Evolutionary conservation across 92 coral and sea anemone species (phyloP).

Genomic region (Porites lobata): DNA sequence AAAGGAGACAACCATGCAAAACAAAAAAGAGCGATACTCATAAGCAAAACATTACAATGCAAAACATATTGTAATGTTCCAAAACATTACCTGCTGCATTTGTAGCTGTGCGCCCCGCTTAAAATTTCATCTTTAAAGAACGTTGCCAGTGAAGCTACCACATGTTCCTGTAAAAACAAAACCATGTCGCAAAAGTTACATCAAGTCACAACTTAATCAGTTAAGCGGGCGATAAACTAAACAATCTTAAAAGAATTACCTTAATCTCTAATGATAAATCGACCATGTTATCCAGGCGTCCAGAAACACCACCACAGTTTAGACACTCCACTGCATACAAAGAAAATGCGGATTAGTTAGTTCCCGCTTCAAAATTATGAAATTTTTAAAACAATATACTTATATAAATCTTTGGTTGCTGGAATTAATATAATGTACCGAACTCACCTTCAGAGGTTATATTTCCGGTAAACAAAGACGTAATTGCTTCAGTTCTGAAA

Average conservation of each 20-base stretch:
- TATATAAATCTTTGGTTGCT: too few relatives aligned
- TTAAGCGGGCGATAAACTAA: neutral
- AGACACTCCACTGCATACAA: slow-evolving; percentile 12
- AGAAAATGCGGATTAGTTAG: neutral
- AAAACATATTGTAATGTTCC: neutral
- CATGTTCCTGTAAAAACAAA: neutral
- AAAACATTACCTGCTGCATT: neutral
- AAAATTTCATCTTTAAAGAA: neutral
- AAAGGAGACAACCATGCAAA: neutral
- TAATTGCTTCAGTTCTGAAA: slow-evolving; percentile 1
- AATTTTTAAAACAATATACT: too few relatives aligned
- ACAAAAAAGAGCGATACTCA: neutral
- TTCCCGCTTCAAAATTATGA: neutral
- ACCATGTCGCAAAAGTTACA: neutral
- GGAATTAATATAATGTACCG: neutral
- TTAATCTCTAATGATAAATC: neutral
- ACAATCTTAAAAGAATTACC: neutral
- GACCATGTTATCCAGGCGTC: neutral
- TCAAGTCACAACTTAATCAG: neutral
- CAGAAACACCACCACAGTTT: neutral
- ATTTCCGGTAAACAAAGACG: slow-evolving; percentile 1
- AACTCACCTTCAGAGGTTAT: slow-evolving; percentile 1
- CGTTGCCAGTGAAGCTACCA: neutral
- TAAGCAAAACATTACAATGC: neutral
- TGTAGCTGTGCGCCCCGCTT: neutral